Evolutionary conservation across 2,113 vertebrate species (phyloP).

Genomic region (Pachycephala philippinensis): DNA sequence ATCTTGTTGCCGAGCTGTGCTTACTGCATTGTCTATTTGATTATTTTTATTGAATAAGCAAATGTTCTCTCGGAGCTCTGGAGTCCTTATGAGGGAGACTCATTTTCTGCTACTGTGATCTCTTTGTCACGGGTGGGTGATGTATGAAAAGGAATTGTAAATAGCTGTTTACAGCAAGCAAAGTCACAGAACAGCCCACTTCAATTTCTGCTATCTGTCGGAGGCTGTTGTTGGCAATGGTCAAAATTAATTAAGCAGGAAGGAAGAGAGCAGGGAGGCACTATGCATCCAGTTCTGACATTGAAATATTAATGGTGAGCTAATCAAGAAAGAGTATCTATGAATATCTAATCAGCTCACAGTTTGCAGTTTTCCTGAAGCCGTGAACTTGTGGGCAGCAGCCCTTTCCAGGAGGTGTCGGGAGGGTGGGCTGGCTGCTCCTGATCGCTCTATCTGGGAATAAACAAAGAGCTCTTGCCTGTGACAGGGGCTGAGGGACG

Average conservation of each 20-base stretch:
- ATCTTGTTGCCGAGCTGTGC: not conserved
- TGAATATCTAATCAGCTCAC: slow-evolving; percentile 58
- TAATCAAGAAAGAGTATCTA: slow-evolving; percentile 56
- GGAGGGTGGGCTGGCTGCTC: not conserved
- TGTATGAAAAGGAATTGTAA: slow-evolving; percentile 62
- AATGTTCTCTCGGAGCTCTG: slow-evolving; percentile 10
- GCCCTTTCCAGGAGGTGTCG: not conserved
- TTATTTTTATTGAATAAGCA: slow-evolving; percentile 45
- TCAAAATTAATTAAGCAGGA: slow-evolving; percentile 69
- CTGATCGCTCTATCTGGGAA: not conserved
- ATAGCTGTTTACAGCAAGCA: slow-evolving; percentile 58
- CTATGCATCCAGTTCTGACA: slow-evolving; percentile 33
- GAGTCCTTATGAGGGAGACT: slow-evolving; percentile 24
- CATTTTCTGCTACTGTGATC: slow-evolving; percentile 52
- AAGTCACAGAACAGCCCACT: slow-evolving; percentile 53
- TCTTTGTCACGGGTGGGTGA: slow-evolving; percentile 50
- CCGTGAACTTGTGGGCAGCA: slow-evolving; percentile 12
- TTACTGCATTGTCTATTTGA: slow-evolving; percentile 11
- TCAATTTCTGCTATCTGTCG: slow-evolving; percentile 56
- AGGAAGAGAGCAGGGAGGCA: slow-evolving; percentile 48
- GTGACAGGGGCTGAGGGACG: not conserved
- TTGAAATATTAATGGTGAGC: slow-evolving; percentile 62
- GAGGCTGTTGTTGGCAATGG: slow-evolving; percentile 34
- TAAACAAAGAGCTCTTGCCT: not conserved
- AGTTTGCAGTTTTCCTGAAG: slow-evolving; percentile 38